phyloP scores from a whole-genome alignment of 2,888 invertebrate species.

The Amphipyra berbera region DNA sequence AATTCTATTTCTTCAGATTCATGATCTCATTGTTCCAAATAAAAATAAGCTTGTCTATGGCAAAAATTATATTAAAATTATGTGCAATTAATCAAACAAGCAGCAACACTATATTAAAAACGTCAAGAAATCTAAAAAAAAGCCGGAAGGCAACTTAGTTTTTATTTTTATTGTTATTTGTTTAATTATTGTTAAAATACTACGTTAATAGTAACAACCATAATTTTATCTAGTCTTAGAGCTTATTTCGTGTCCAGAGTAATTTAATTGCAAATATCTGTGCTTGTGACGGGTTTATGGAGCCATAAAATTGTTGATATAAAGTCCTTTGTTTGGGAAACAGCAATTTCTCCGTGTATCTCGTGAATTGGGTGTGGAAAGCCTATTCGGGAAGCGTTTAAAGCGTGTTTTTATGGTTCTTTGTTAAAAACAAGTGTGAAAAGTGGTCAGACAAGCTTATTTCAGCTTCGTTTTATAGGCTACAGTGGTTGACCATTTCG shows the following conservation, averaged over 20 bases:
- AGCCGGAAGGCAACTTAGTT: conserved; percentile 84
- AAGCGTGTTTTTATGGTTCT: conserved; percentile 46
- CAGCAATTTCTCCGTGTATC: conserved; percentile 68
- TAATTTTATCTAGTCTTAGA: conserved; percentile 84
- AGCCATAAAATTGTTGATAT: conserved; percentile 84
- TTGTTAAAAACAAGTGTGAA: conserved; percentile 50
- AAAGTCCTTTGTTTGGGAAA: conserved; percentile 83
- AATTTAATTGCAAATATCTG: conserved; percentile 74
- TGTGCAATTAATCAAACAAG: conserved; percentile 83
- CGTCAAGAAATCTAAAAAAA: conserved; percentile 85
- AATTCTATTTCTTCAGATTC: conserved; percentile 24
- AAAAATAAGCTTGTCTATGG: conserved; percentile 70
- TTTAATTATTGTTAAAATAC: conserved; percentile 76
- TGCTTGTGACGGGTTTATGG: conserved; percentile 78
- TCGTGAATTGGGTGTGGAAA: conserved; percentile 54
- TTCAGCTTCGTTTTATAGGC: conserved; percentile 27
- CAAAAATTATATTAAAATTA: conserved; percentile 76
- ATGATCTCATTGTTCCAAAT: conserved; percentile 58
- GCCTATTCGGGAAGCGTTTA: conserved; percentile 46
- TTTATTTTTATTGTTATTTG: conserved; percentile 87
- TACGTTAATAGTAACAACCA: conserved; percentile 72
- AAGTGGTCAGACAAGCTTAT: conserved; percentile 49
- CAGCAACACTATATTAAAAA: conserved; percentile 88
- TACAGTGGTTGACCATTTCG: conserved; percentile 52
- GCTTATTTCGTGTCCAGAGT: conserved; percentile 65